Base-by-base conservation (phyloP, 2,888 invertebrate species). In the Lepidocyrtinus sp. region DNA sequence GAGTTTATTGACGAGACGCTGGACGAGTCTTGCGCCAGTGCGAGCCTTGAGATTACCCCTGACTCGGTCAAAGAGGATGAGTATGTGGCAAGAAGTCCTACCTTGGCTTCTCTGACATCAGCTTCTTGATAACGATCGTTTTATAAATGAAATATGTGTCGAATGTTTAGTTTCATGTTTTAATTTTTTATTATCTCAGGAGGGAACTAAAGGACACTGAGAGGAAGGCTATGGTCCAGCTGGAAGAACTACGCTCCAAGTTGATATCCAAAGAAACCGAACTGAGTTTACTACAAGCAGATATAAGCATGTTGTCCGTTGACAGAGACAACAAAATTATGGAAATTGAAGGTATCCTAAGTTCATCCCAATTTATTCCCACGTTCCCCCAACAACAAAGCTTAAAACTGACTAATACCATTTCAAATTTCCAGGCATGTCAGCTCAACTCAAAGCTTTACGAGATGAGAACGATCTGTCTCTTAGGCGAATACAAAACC, bases 401-500 rank as follows among this genome's bases (percentile, higher is more conserved):
- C 7, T 22, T 3, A 26, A 61, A 61, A 71, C 24, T n/a, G n/a
- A n/a, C n/a, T n/a, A n/a, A n/a, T n/a, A n/a, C n/a, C n/a, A 36
- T 75, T 67, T 36, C 12, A 21, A 22, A 88, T 2, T 90, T 68
- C 17, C 80, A 93, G 93, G 92, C 79, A 88, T 93, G 85, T 92
- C 93, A 90, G 90, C 91, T 87, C 92, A 93, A 87, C 88, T 93
- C 19, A 91, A 91, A 83, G 90, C 91, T n/a, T 92, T 93, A 0
- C 91, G 91, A 88, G 93, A 92, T 86, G 93, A 93, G 88, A 91
- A 92, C 1, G 93, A 93, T 87, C 88, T 91, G 83, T 90, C 92
- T 25, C 89, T 91, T 21, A 91, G 92, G 86, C 90, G 91, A 78
- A 90, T 93, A 85, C 89, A 91, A 24, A 91, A 91, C 1, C 87